Conservation (phyloP, 2,113 vertebrate species). For the Nothoprocta perdicaria region DNA sequence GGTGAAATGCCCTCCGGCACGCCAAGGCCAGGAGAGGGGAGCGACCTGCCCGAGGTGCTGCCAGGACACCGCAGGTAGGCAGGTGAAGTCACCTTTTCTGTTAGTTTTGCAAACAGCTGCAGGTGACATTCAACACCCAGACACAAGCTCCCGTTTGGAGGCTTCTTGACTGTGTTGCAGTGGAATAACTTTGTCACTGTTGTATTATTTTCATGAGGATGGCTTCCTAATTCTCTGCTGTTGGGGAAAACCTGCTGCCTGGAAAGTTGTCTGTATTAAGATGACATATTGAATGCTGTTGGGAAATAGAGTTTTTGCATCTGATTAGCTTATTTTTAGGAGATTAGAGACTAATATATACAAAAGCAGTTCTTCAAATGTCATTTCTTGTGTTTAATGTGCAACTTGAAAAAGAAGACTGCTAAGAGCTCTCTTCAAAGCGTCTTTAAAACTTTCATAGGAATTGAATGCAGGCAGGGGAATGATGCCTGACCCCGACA, state of each 20-base stretch:
- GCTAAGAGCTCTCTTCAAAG: background rate
- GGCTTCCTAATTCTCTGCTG: constrained; percentile 4
- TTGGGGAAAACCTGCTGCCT: constrained; percentile 10
- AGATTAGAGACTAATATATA: constrained; percentile 8
- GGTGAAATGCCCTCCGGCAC: background rate
- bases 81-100: background rate
- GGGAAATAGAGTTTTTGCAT: constrained; percentile 22
- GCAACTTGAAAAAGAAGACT: background rate
- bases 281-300: background rate
- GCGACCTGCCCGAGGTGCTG: background rate
- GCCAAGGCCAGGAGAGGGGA: background rate
- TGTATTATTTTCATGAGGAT: background rate
- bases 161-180: background rate
- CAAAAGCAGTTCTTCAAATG: constrained; percentile 29
- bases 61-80: background rate
- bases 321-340: background rate
- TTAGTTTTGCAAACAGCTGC: background rate
- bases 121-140: background rate
- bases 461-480: background rate
- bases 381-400: background rate
- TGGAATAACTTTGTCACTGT: background rate
- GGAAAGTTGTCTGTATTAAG: constrained; percentile 12
- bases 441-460: background rate
- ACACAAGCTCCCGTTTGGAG: background rate
- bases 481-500: background rate